These are phyloP conservation scores for Nomada ferruginata DNA, from an alignment of 2,888 invertebrate genomes.

Conservation along the genomic window DNA sequence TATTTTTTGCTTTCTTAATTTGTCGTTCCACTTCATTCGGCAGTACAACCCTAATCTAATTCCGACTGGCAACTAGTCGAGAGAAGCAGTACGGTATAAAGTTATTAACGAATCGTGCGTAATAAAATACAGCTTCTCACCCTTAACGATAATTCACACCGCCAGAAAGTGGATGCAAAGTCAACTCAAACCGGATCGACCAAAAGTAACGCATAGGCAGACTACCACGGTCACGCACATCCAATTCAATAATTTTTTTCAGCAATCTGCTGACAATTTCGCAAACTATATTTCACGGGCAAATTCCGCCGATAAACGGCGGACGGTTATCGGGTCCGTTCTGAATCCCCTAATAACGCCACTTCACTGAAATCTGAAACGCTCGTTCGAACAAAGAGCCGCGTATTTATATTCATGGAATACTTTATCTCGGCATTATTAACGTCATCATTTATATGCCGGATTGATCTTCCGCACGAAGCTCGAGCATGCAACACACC, in stretches of 20 bases:
- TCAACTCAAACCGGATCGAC: not conserved
- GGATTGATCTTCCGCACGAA: slow-evolving; percentile 56
- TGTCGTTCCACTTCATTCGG: too few species aligned
- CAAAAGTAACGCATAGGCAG: not conserved
- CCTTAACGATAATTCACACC: not conserved
- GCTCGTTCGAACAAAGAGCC: not conserved
- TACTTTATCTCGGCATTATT: slow-evolving; percentile 50
- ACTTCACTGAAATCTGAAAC: slow-evolving; percentile 32
- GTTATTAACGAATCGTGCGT: too few species aligned
- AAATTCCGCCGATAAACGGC: not conserved
- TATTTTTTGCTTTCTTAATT: too few species aligned
- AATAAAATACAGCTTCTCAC: too few species aligned
- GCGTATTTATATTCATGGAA: slow-evolving; percentile 51
- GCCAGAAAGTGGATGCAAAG: not conserved
- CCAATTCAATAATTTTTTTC: not conserved
- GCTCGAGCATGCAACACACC: slow-evolving; percentile 47
- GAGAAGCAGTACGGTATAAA: too few species aligned
- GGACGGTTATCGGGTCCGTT: slow-evolving; percentile 16
- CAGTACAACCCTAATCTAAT: too few species aligned
- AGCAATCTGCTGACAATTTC: slow-evolving; percentile 17
- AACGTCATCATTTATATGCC: slow-evolving; percentile 47
- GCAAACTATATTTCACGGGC: not conserved
- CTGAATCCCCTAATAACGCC: slow-evolving; percentile 27
- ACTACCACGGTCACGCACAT: too few species aligned
- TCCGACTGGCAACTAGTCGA: too few species aligned